These are phyloP conservation scores for Dorcus hopei DNA, from an alignment of 2,888 invertebrate genomes.

Conservation along the genomic window DNA sequence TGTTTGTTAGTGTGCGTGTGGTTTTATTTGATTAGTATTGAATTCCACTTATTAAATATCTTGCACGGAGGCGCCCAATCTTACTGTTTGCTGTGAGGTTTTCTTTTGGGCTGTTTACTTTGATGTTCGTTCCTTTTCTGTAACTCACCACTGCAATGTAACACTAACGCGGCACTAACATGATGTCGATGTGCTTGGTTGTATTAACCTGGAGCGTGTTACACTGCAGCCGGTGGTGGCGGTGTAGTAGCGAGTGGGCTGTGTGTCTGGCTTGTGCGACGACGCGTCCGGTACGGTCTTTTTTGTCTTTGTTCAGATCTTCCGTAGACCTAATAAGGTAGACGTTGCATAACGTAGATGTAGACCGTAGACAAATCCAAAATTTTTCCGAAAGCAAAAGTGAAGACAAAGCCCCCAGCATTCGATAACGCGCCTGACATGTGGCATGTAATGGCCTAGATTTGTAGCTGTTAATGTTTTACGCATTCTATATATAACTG, in stretches of 20 bases:
- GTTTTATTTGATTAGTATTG: conserved; percentile 48
- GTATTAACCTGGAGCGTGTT: conserved; percentile 42
- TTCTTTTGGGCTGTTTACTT: conserved; percentile 50
- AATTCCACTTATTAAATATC: conserved; percentile 39
- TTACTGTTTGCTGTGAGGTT: conserved; percentile 52
- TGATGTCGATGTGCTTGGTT: conserved; percentile 50
- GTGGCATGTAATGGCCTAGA: conserved; percentile 8
- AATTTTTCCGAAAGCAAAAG: background rate
- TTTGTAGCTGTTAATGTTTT: conserved; percentile 8
- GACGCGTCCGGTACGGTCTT: conserved; percentile 12
- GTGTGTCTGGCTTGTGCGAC: conserved; percentile 43
- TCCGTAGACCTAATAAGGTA: conserved; percentile 11
- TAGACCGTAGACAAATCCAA: background rate
- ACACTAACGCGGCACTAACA: conserved; percentile 51
- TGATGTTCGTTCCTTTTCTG: conserved; percentile 46
- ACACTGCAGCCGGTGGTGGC: conserved; percentile 50
- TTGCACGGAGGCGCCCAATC: conserved; percentile 28
- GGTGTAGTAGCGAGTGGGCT: conserved; percentile 45
- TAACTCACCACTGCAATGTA: conserved; percentile 52
- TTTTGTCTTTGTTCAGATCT: conserved; percentile 10
- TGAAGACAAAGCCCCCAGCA: background rate
- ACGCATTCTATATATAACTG: conserved; percentile 13
- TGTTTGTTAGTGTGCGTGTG: conserved; percentile 51
- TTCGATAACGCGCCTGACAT: background rate
- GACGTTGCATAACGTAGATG: conserved; percentile 5